These are phyloP conservation scores for Allacma fusca DNA, from an alignment of 2,888 invertebrate genomes.

Conservation along the genomic window DNA sequence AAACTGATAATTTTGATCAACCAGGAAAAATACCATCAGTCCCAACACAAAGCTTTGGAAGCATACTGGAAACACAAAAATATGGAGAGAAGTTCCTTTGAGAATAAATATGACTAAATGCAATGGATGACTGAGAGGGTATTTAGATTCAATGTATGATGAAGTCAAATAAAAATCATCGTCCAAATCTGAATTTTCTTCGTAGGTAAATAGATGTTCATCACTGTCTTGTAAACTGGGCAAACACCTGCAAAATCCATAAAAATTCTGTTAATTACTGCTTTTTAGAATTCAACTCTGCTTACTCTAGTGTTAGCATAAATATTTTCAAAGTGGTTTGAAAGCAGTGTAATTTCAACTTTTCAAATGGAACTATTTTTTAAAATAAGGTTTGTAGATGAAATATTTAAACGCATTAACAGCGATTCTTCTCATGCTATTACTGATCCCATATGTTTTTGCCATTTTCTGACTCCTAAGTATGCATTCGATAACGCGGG, in stretches of 20 bases:
- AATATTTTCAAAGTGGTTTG: no score
- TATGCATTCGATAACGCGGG: no score
- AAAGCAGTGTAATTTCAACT: no score
- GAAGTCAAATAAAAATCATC: not conserved
- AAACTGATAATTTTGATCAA: no score
- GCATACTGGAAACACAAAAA: conserved; percentile 28
- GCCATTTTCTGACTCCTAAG: no score
- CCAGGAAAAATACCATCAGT: conserved; percentile 19
- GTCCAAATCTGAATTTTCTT: not conserved
- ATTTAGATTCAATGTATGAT: conserved; percentile 11
- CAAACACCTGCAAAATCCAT: conserved; percentile 24
- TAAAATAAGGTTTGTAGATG: no score
- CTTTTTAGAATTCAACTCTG: not conserved
- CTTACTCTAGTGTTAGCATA: no score
- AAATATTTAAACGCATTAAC: no score
- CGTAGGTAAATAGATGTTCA: conserved; percentile 25
- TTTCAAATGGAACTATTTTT: not conserved
- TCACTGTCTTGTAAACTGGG: conserved; percentile 24
- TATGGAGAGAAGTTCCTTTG: conserved; percentile 20
- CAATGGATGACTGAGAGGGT: not conserved
- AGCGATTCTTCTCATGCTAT: no score
- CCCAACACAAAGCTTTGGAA: conserved; percentile 30
- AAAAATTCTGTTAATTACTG: not conserved
- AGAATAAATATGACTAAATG: not conserved
- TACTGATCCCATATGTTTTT: no score